Percentiles rank a stretch among this genome's conserved stretches.
Evolutionary conservation across 2,888 invertebrate species (phyloP).

Genomic region (Oligia strigilis): DNA sequence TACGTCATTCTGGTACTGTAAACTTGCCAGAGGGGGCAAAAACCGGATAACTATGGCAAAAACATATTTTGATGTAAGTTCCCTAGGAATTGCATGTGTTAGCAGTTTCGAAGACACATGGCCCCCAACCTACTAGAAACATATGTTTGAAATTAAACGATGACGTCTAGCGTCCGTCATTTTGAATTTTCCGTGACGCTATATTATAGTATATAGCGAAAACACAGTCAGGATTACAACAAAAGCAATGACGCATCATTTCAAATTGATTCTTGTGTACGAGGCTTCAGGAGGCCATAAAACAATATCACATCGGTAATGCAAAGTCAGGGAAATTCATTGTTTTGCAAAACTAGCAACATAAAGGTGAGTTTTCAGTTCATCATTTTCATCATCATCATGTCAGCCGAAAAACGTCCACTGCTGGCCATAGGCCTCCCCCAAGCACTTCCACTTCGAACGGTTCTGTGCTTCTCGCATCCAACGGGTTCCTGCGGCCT

Average conservation of each 20-base stretch:
- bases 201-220: no score
- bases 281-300: background rate
- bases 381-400: no score
- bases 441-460: no score
- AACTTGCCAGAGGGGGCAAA: background rate
- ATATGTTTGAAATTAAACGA: background rate
- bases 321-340: background rate
- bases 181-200: background rate
- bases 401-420: no score
- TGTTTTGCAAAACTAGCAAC: background rate
- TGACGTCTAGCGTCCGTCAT: background rate
- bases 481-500: no score
- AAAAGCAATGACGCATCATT: no score
- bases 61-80: conserved; percentile 11
- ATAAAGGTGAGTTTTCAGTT: background rate
- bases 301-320: background rate
- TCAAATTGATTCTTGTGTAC: background rate
- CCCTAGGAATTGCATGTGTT: background rate
- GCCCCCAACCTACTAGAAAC: background rate
- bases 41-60: background rate
- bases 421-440: no score
- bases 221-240: background rate
- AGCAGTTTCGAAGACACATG: background rate
- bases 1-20: conserved; percentile 11
- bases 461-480: no score